These are phyloP conservation scores for Drosophila biarmipes DNA, from an alignment of 1,140 invertebrate species.

Conservation along the genomic window DNA sequence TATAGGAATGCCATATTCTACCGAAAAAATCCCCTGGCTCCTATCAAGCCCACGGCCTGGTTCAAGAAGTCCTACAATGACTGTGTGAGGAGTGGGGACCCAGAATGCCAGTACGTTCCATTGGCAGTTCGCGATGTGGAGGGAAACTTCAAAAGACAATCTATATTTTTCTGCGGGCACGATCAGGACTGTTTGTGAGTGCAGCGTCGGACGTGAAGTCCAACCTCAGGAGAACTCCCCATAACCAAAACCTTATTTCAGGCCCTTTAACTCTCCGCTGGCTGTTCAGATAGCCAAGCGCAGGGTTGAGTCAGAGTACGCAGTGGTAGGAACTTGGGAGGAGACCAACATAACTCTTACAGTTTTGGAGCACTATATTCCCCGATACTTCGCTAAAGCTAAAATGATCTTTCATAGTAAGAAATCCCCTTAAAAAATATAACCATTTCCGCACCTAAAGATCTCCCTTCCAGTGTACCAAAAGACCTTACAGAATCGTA, in stretches of 20 bases:
- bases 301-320: conserved; percentile 92
- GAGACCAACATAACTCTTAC: conserved; percentile 93
- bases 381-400: conserved; percentile 92
- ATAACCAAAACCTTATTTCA: conserved; percentile 79
- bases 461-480: conserved; percentile 87
- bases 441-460: conserved; percentile 66
- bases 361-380: conserved; percentile 93
- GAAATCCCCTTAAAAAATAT: not conserved
- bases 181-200: conserved; percentile 92
- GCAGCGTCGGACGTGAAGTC: not conserved
- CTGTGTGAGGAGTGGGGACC: conserved; percentile 92
- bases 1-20: conserved; percentile 95
- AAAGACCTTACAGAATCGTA: conserved; percentile 58
- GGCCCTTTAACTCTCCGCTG: conserved; percentile 92
- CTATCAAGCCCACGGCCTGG: conserved; percentile 93
- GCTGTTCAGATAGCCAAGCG: conserved; percentile 92
- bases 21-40: conserved; percentile 92
- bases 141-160: conserved; percentile 91
- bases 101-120: conserved; percentile 92
- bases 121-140: conserved; percentile 91
- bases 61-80: conserved; percentile 95
- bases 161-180: conserved; percentile 95
- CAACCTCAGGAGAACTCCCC: not conserved
- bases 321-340: conserved; percentile 94
- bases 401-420: conserved; percentile 77